Evolutionary conservation across 2,797 vertebrate species (phyloP).

Genomic region (Mus spretus): DNA sequence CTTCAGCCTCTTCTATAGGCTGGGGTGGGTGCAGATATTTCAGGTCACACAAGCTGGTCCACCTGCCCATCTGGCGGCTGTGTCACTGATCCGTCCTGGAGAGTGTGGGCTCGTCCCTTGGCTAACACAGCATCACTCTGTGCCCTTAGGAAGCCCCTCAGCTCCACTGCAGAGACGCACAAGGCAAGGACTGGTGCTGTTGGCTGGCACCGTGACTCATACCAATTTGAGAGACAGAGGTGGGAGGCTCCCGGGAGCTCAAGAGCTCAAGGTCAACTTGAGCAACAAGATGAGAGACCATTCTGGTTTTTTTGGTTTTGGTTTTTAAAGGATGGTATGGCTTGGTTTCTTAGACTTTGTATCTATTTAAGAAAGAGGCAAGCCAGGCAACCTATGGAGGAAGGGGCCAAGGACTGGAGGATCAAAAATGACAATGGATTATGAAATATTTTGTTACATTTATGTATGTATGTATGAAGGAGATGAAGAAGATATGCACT

Average conservation of each 20-base stretch:
- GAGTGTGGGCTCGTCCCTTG: not conserved
- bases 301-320: not conserved
- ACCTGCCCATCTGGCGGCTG: not conserved
- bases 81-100: slow-evolving; percentile 61
- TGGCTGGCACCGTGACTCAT: not conserved
- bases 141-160: slow-evolving; percentile 71
- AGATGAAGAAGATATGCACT: not conserved
- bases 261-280: not conserved
- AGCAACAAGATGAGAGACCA: not conserved
- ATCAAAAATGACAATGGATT: not conserved
- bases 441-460: not conserved
- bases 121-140: not conserved
- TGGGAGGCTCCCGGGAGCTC: not conserved
- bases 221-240: not conserved
- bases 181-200: slow-evolving; percentile 63
- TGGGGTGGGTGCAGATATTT: slow-evolving; percentile 60
- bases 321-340: not conserved
- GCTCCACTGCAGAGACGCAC: slow-evolving; percentile 65
- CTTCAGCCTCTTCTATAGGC: slow-evolving; percentile 85
- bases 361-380: not conserved
- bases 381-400: not conserved
- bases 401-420: not conserved
- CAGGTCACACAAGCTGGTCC: slow-evolving; percentile 58
- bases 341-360: not conserved
- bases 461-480: not conserved